Evolutionary conservation across 2,797 vertebrate genomes (phyloP).

Genomic region (Adrianichthys oophorus): DNA sequence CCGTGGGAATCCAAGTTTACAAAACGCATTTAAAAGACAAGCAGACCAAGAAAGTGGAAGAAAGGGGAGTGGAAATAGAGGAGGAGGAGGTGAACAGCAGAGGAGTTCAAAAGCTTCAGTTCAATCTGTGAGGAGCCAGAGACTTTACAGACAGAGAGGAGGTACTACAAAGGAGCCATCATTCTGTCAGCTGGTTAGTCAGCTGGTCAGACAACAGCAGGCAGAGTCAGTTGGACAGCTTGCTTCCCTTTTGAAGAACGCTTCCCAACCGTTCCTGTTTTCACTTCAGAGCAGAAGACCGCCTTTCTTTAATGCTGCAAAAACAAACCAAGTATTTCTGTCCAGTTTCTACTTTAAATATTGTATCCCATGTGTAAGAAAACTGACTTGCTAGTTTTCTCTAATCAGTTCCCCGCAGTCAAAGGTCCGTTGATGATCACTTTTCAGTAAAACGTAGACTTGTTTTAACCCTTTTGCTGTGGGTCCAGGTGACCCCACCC

Average conservation of each 20-base stretch:
- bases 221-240: conserved; percentile 47
- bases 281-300: conserved; percentile 49
- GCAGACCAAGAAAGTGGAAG: conserved; percentile 33
- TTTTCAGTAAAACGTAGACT: too few species aligned
- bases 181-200: conserved; percentile 68
- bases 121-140: conserved; percentile 74
- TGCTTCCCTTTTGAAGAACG: conserved; percentile 53
- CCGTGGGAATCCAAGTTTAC: conserved; percentile 52
- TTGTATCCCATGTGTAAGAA: too few species aligned
- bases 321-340: too few species aligned
- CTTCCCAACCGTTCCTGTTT: conserved; percentile 40
- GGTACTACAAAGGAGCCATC: conserved; percentile 71
- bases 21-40: conserved; percentile 48
- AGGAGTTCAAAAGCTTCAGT: conserved; percentile 56
- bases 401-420: too few species aligned
- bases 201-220: conserved; percentile 59
- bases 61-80: conserved; percentile 8
- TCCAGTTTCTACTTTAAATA: too few species aligned
- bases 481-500: too few species aligned
- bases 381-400: too few species aligned
- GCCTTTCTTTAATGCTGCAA: conserved; percentile 41
- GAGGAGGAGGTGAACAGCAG: conserved; percentile 4
- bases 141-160: conserved; percentile 74
- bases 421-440: too few species aligned
- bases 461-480: too few species aligned